Conservation (phyloP, 92 coral and sea anemone genomes). For the Actinostola sp. region DNA sequence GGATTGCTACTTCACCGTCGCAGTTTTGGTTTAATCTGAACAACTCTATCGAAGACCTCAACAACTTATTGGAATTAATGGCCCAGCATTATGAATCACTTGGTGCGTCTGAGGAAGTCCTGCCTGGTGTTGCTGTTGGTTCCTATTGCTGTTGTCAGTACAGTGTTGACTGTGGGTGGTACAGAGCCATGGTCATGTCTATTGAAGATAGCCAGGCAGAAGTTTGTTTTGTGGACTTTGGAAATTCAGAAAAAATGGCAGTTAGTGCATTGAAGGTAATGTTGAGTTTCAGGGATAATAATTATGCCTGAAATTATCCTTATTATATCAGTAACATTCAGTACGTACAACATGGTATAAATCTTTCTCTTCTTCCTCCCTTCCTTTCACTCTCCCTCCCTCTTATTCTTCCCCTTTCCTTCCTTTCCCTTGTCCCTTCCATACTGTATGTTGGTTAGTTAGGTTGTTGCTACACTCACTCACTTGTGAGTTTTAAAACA, state of each 20-base stretch:
- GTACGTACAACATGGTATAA: no score
- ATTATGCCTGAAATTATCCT: no score
- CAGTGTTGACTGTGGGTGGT: conserved; percentile 74
- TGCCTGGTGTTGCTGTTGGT: conserved; percentile 23
- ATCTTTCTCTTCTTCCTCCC: no score
- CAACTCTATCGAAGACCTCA: conserved; percentile 17
- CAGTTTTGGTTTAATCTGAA: conserved; percentile 34
- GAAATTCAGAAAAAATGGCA: conserved; percentile 46
- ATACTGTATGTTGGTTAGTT: no score
- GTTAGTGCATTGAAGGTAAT: conserved; percentile 39
- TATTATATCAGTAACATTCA: no score
- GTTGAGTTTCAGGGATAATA: background rate
- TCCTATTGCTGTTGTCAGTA: conserved; percentile 59
- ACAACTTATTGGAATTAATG: conserved; percentile 39
- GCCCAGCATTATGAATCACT: conserved; percentile 19
- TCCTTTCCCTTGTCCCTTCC: no score
- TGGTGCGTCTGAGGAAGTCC: conserved; percentile 10
- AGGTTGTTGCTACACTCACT: no score
- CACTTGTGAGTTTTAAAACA: no score
- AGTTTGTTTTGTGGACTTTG: conserved; percentile 66
- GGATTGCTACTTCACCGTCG: conserved; percentile 17
- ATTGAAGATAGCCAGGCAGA: conserved; percentile 37
- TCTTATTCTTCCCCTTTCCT: no score
- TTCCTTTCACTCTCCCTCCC: no score
- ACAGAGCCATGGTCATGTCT: conserved; percentile 66